A percentile compares a stretch with the other conserved stretches of the same genome.
Evolutionary conservation across 2,888 invertebrate species (phyloP).

Genomic region (Pseudeuparius sepicola): DNA sequence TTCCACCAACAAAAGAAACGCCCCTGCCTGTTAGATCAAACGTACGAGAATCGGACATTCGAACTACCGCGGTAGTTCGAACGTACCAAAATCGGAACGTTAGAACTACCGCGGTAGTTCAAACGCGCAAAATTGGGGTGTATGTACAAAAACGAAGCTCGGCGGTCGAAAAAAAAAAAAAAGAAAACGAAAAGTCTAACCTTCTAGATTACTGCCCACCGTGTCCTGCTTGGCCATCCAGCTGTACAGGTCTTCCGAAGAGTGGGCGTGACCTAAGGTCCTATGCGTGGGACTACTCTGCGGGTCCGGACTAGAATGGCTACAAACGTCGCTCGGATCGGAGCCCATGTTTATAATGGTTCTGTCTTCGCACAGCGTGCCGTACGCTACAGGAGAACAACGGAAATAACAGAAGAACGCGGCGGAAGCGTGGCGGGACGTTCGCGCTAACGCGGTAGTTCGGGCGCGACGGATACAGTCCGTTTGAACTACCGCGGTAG

Average conservation of each 20-base stretch:
- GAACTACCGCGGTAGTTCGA: too few species aligned
- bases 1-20: too few species aligned
- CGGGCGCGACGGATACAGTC: too few species aligned
- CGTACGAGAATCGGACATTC: too few species aligned
- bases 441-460: too few species aligned
- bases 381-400: conserved; percentile 54
- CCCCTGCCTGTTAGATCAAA: too few species aligned
- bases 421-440: conserved; percentile 1
- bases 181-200: conserved; percentile 11
- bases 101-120: too few species aligned
- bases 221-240: conserved; percentile 87
- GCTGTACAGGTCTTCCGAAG: conserved; percentile 74
- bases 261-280: conserved; percentile 31
- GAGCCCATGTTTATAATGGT: conserved; percentile 50
- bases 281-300: conserved; percentile 37
- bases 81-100: too few species aligned
- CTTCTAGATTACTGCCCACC: conserved; percentile 25
- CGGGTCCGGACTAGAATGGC: conserved; percentile 38
- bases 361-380: conserved; percentile 61
- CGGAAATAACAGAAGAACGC: conserved; percentile 10
- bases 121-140: too few species aligned
- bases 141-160: too few species aligned
- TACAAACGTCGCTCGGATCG: conserved; percentile 48
- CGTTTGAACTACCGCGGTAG: too few species aligned
- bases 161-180: too few species aligned